A percentile compares a stretch with the other conserved stretches of the same genome.
Evolutionary conservation across 1,140 invertebrate species (phyloP).

Genomic region (Eciton burchellii): DNA sequence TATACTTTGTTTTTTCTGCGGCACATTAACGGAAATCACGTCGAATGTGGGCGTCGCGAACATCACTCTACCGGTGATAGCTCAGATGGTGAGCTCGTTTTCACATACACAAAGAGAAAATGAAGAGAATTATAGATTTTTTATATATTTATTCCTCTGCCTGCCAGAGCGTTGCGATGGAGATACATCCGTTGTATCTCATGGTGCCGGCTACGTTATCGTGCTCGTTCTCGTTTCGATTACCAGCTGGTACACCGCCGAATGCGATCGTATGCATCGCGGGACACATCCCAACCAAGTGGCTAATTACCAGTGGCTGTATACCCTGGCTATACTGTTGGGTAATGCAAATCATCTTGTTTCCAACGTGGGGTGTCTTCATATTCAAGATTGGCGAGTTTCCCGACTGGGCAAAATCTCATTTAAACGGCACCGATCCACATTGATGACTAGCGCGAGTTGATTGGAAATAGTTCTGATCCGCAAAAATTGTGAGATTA

Average conservation of each 20-base stretch:
- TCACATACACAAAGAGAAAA: background rate
- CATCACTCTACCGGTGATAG: constrained; percentile 92
- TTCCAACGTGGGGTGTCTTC: constrained; percentile 81
- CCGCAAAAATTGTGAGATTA: background rate
- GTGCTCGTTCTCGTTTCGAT: constrained; percentile 91
- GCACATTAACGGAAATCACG: constrained; percentile 92
- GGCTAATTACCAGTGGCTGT: constrained; percentile 87
- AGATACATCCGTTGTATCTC: constrained; percentile 93
- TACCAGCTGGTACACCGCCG: constrained; percentile 93
- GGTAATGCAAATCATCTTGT: constrained; percentile 78
- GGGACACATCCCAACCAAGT: constrained; percentile 89
- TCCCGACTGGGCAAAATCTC: constrained; percentile 83
- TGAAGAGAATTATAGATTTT: background rate
- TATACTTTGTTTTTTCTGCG: constrained; percentile 86
- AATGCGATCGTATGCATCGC: constrained; percentile 95
- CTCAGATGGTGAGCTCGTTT: constrained; percentile 88
- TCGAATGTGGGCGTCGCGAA: constrained; percentile 95
- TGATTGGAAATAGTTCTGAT: no score
- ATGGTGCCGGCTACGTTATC: constrained; percentile 93
- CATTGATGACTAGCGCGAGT: background rate
- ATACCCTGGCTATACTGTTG: constrained; percentile 79
- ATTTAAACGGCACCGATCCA: background rate
- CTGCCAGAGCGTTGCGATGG: constrained; percentile 86
- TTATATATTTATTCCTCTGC: background rate
- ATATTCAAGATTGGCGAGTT: constrained; percentile 85